phyloP scores from a whole-genome alignment of 2,797 vertebrate species.

The Cyprinodon diabolis region DNA sequence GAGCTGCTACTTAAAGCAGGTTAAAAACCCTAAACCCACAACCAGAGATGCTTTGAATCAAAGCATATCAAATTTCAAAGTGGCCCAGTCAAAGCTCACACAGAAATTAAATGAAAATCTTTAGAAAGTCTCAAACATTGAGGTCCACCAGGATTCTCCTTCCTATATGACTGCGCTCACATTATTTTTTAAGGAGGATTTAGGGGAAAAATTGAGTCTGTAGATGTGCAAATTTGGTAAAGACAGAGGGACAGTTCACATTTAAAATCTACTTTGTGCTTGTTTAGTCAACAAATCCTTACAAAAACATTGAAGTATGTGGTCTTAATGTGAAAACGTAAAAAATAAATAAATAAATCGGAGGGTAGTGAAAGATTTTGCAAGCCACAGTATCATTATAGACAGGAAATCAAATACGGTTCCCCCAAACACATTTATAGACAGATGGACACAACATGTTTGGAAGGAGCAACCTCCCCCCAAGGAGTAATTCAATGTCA shows the following conservation, averaged over 20 bases:
- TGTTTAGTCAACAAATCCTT: not conserved
- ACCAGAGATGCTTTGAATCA: not conserved
- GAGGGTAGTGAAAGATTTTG: not conserved
- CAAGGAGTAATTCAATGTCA: constrained; percentile 8
- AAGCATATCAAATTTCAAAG: not conserved
- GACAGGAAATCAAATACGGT: constrained; percentile 20
- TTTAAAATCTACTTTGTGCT: not conserved
- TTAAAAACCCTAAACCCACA: not conserved
- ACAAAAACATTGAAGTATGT: not conserved
- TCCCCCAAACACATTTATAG: constrained; percentile 22
- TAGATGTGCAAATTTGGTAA: not conserved
- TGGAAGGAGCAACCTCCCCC: constrained; percentile 16
- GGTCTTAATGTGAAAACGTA: not conserved
- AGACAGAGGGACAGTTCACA: not conserved
- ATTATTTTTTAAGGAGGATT: not conserved
- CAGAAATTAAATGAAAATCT: not conserved
- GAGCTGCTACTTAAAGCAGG: too few species aligned
- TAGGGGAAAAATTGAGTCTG: not conserved
- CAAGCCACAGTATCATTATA: not conserved
- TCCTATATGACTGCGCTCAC: not conserved
- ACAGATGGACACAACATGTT: constrained; percentile 54
- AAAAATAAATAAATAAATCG: too few species aligned
- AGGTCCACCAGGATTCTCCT: not conserved
- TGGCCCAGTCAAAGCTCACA: not conserved
- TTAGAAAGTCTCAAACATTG: not conserved